These are phyloP conservation scores for Chlorodrepanis virens DNA, from an alignment of 2,113 vertebrate species.

Conservation along the genomic window DNA sequence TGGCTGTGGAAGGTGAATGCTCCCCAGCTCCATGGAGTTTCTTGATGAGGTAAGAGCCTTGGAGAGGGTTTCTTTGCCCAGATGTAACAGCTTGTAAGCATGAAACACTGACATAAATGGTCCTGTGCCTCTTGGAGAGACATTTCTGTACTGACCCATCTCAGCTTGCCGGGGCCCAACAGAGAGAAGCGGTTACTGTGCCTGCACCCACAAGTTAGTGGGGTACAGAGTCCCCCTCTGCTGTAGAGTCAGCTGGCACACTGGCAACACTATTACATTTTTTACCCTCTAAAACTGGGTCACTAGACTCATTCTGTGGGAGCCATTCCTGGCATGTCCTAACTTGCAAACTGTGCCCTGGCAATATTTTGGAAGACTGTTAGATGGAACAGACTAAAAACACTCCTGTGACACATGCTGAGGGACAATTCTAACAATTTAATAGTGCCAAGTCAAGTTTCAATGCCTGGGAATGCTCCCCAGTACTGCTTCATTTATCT, in stretches of 20 bases:
- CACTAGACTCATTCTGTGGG: neutral
- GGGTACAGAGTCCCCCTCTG: neutral
- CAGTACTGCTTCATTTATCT: neutral
- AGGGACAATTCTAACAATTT: constrained; percentile 23
- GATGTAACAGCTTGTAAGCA: neutral
- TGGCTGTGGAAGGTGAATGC: neutral
- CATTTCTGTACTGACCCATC: neutral
- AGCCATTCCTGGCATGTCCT: neutral
- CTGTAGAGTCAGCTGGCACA: neutral
- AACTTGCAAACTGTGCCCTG: neutral
- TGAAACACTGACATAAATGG: neutral
- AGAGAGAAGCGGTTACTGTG: neutral
- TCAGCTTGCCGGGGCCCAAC: neutral
- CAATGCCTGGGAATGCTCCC: neutral
- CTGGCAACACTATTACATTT: neutral
- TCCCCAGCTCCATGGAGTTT: neutral
- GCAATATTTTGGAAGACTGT: neutral
- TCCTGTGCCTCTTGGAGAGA: neutral
- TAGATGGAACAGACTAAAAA: neutral
- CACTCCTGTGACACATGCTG: constrained; percentile 18
- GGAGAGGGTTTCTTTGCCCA: neutral
- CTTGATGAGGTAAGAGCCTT: neutral
- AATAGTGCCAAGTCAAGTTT: neutral
- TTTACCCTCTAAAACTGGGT: neutral
- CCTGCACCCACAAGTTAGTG: neutral